Evolutionary conservation across 2,888 invertebrate genomes (phyloP).

Genomic region (Embidobia sp.): DNA sequence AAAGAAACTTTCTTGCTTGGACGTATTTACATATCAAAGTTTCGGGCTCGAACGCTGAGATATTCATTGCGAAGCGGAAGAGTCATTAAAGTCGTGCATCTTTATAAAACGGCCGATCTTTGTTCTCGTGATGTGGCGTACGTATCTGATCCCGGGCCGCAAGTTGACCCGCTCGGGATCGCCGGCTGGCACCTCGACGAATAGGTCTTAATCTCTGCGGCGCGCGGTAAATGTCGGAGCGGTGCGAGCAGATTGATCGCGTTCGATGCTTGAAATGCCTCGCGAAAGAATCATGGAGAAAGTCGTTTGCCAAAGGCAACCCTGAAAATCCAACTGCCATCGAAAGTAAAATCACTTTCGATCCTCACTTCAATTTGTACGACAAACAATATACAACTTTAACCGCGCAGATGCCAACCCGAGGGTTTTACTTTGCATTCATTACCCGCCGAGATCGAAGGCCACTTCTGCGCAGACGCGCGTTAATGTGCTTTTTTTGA

Average conservation of each 20-base stretch:
- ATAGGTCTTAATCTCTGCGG: conserved; percentile 63
- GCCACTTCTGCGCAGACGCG: no score
- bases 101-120: conserved; percentile 41
- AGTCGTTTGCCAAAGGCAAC: conserved; percentile 64
- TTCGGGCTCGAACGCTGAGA: not conserved
- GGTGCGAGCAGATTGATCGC: conserved; percentile 34
- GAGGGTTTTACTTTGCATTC: not conserved
- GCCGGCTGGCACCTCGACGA: conserved; percentile 60
- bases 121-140: conserved; percentile 52
- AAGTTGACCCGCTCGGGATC: conserved; percentile 49
- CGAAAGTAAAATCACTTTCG: conserved; percentile 62
- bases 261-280: conserved; percentile 67
- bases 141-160: conserved; percentile 54
- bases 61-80: conserved; percentile 37
- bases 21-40: conserved; percentile 33
- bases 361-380: conserved; percentile 46
- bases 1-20: conserved; percentile 1
- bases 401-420: not conserved
- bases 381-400: conserved; percentile 44
- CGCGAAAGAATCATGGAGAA: conserved; percentile 72
- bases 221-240: conserved; percentile 58
- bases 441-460: not conserved
- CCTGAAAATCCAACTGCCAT: conserved; percentile 57
- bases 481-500: no score
- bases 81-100: conserved; percentile 50